These are phyloP conservation scores for Grapholita molesta DNA, from an alignment of 1,140 invertebrate species.

Conservation along the genomic window DNA sequence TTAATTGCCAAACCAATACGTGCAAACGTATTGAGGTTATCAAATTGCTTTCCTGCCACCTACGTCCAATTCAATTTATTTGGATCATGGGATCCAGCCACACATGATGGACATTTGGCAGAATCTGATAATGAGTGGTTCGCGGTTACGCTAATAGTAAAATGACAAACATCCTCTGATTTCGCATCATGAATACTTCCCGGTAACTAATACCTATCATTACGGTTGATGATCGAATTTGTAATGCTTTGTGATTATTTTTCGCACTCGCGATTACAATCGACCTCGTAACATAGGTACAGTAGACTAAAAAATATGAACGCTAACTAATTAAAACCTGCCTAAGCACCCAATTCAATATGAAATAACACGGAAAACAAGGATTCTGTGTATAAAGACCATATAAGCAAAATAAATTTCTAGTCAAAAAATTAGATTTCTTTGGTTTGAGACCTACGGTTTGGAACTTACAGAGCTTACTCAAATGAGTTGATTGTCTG, in stretches of 20 bases:
- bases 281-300: background rate
- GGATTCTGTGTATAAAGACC: too few relatives aligned
- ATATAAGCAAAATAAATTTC: too few relatives aligned
- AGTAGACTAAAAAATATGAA: background rate
- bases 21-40: background rate
- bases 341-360: too few relatives aligned
- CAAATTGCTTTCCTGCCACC: background rate
- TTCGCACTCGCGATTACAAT: too few relatives aligned
- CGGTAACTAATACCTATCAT: slow-evolving; percentile 17
- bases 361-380: too few relatives aligned
- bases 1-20: background rate
- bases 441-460: too few relatives aligned
- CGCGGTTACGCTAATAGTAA: slow-evolving; percentile 30
- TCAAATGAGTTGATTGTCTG: too few relatives aligned
- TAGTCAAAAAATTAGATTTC: too few relatives aligned
- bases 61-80: slow-evolving; percentile 5
- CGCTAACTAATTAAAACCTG: background rate
- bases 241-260: background rate
- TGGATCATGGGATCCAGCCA: background rate
- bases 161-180: slow-evolving; percentile 33
- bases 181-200: background rate
- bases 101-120: slow-evolving; percentile 3
- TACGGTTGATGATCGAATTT: slow-evolving; percentile 8
- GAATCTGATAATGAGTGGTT: slow-evolving; percentile 34
- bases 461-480: too few relatives aligned